A percentile compares a stretch with the other conserved stretches of the same genome.
Evolutionary conservation across 2,113 vertebrate species (phyloP).

Genomic region (Glareola pratincola): DNA sequence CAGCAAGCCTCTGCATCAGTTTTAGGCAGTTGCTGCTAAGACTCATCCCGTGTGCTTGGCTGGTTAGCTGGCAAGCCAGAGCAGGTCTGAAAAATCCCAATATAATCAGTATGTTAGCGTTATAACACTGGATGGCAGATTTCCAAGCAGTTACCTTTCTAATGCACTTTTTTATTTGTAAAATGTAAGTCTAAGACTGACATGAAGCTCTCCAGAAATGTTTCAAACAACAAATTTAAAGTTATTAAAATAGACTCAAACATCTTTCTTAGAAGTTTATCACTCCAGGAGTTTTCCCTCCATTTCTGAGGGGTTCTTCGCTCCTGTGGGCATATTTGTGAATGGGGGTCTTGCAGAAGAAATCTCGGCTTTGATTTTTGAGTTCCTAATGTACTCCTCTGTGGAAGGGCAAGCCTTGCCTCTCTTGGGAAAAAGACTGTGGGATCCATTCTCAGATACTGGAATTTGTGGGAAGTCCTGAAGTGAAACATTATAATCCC

Average conservation of each 20-base stretch:
- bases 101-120: neutral
- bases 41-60: neutral
- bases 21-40: neutral
- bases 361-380: neutral
- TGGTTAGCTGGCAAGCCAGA: neutral
- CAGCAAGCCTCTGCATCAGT: conserved; percentile 25
- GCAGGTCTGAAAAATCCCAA: neutral
- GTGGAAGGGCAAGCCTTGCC: neutral
- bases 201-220: neutral
- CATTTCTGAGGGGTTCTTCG: neutral
- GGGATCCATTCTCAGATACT: neutral
- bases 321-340: neutral
- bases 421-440: neutral
- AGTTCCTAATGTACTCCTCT: neutral
- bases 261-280: too few relatives aligned
- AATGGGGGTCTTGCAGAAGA: neutral
- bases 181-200: neutral
- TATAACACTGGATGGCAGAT: neutral
- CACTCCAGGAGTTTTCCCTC: neutral
- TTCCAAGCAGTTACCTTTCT: neutral
- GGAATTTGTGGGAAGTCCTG: neutral
- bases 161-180: neutral
- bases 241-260: too few relatives aligned
- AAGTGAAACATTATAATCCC: neutral
- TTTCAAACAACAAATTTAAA: neutral